Base-by-base conservation (phyloP, 1,140 invertebrate species). In the Epicauta chinensis region DNA sequence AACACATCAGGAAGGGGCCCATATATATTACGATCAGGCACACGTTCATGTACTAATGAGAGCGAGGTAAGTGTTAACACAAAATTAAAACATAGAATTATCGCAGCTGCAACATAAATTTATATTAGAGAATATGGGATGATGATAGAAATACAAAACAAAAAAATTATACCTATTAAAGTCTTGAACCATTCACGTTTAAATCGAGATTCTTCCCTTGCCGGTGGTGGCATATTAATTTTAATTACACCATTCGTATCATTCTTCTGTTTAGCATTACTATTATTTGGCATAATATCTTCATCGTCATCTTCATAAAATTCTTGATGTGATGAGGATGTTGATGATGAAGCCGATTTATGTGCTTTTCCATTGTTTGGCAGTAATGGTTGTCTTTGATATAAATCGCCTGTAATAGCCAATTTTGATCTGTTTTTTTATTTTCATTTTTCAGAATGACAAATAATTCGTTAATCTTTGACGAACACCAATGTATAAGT, bases 41-140 rank as follows among this genome's bases (percentile, higher is more conserved):
- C 81, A 51, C 85, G 77, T 68, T 93, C 89, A 72, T 94, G 90
- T 39, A 90, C 84, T 61, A 92, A 70, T 36, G 89, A 86, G 56
- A 94, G 76, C 2, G 89, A 88, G 51, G 81, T 71, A 17, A 81
- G 79, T 12, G 81, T 80, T 32, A 82, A 45, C 53, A 83, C 70
- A 61, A 82, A 82, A 67, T 80, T 83, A 38, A 78, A 68, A 47
- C 75, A 70, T 66, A 82, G 72, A 58, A 82, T 75, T 31, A 82
- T 59, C 55, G 80, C 81, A 60, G 80, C 81, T 82, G 71, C 17
- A 75, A 23, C 23, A 23, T n/a, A n/a, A n/a, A n/a, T n/a, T n/a
- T n/a, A n/a, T n/a, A n/a, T n/a, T n/a, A n/a, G n/a, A n/a, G n/a
- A n/a, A n/a, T n/a, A n/a, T n/a, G n/a, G n/a, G n/a, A n/a, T n/a